Evolutionary conservation across 2,888 invertebrate species (phyloP).

Genomic region (Drosophila anceps): DNA sequence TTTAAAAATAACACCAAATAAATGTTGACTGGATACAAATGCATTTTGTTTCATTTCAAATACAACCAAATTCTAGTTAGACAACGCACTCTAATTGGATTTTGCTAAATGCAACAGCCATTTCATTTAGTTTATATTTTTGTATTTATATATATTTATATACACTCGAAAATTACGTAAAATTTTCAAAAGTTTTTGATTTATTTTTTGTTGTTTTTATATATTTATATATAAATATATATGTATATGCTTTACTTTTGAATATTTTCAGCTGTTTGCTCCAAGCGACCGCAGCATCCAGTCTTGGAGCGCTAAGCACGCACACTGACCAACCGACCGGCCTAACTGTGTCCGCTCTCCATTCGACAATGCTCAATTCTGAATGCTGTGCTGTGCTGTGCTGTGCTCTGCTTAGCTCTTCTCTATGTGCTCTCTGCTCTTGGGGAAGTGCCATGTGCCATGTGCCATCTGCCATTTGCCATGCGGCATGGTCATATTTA

Average conservation of each 20-base stretch:
- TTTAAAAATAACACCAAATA: slow-evolving; percentile 58
- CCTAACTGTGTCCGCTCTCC: slow-evolving; percentile 29
- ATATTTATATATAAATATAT: too few species aligned
- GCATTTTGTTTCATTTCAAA: slow-evolving; percentile 55
- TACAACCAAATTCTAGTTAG: slow-evolving; percentile 30
- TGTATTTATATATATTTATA: slow-evolving; percentile 18
- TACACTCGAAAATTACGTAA: slow-evolving; percentile 58
- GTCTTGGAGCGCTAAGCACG: slow-evolving; percentile 73
- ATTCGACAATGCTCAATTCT: slow-evolving; percentile 13
- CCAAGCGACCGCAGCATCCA: slow-evolving; percentile 68
- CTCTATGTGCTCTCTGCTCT: slow-evolving; percentile 32
- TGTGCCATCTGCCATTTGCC: slow-evolving; percentile 17
- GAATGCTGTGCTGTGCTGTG: slow-evolving; percentile 3
- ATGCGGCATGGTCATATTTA: slow-evolving; percentile 40
- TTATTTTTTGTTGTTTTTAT: slow-evolving; percentile 28
- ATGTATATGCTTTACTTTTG: neutral
- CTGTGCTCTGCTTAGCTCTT: slow-evolving; percentile 7
- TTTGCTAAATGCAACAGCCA: slow-evolving; percentile 70
- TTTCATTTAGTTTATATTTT: slow-evolving; percentile 49
- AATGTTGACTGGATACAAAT: slow-evolving; percentile 66
- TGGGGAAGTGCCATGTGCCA: slow-evolving; percentile 30
- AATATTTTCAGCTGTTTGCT: slow-evolving; percentile 41
- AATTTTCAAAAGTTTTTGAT: slow-evolving; percentile 29
- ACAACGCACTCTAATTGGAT: slow-evolving; percentile 62
- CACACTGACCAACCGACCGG: slow-evolving; percentile 69